These are phyloP conservation scores for Coecobrya sp. DNA, from an alignment of 2,888 invertebrate species.

Conservation along the genomic window DNA sequence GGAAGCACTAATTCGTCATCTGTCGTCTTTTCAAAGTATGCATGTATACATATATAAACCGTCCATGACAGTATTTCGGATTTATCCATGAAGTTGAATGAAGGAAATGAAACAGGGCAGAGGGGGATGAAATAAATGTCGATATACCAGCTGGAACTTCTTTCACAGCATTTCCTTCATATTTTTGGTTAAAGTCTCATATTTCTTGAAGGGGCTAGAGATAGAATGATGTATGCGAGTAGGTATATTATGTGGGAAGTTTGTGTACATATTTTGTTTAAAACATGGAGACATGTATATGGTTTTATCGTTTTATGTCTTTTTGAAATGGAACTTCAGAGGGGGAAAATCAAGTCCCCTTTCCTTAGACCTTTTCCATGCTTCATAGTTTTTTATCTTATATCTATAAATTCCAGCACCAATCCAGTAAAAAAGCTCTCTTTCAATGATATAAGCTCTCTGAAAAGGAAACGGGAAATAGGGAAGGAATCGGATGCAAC, in stretches of 20 bases:
- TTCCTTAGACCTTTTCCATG: not conserved
- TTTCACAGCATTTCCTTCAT: not conserved
- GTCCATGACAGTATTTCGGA: not conserved
- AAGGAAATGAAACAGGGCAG: constrained; percentile 5
- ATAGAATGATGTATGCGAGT: not conserved
- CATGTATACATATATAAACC: not conserved
- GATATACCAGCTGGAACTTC: constrained; percentile 51
- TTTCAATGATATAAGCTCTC: not conserved
- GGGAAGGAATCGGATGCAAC: not conserved
- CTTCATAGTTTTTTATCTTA: too few relatives aligned
- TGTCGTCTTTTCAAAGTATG: constrained; percentile 5
- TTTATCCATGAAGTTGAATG: constrained; percentile 48
- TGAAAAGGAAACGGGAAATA: not conserved
- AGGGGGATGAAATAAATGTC: constrained; percentile 24
- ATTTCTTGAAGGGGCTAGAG: constrained; percentile 53
- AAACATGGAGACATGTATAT: not conserved
- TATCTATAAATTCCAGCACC: too few relatives aligned
- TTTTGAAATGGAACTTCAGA: not conserved
- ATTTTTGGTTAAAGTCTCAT: constrained; percentile 57
- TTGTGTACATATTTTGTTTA: not conserved
- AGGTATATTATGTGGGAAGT: not conserved
- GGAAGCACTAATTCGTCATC: constrained; percentile 67
- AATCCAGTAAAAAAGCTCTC: not conserved
- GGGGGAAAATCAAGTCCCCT: not conserved
- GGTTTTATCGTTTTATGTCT: not conserved